Percentiles rank a stretch among this genome's conserved stretches.
Conservation (phyloP, 2,888 invertebrate species). For the Chymomyza procnemis region DNA sequence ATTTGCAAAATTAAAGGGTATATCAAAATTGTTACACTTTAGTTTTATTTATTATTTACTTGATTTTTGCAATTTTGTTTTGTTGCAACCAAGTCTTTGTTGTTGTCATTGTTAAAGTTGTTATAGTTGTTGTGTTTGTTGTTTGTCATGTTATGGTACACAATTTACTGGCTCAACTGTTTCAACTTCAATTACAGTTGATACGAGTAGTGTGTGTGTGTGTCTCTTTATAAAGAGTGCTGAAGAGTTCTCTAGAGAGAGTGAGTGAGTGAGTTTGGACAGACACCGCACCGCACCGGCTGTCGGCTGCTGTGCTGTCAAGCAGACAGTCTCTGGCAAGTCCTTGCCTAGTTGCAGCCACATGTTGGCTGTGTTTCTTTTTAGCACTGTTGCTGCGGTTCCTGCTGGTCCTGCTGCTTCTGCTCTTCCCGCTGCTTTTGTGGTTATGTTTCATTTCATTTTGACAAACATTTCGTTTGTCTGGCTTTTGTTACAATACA, state of each 20-base stretch:
- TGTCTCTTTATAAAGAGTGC: not conserved
- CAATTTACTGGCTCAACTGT: slow-evolving; percentile 62
- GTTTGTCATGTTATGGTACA: slow-evolving; percentile 41
- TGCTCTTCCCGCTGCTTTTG: not conserved
- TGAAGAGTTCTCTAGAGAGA: not conserved
- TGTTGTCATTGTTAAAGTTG: slow-evolving; percentile 18
- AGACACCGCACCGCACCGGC: not conserved
- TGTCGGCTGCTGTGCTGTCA: slow-evolving; percentile 23
- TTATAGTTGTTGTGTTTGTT: slow-evolving; percentile 8
- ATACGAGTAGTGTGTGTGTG: not conserved
- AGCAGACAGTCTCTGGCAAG: not conserved
- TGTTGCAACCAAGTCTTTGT: slow-evolving; percentile 17
- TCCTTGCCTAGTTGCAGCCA: not conserved
- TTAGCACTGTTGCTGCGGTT: not conserved
- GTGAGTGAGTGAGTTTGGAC: not conserved
- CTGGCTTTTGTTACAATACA: not conserved
- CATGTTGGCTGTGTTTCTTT: not conserved
- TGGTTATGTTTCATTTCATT: slow-evolving; percentile 36
- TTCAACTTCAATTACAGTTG: slow-evolving; percentile 59
- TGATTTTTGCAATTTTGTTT: not conserved
- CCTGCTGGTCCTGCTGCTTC: not conserved
- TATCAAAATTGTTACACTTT: not conserved
- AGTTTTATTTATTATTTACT: not conserved
- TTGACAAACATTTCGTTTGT: slow-evolving; percentile 32
- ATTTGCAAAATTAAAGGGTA: too few species aligned